These are phyloP conservation scores for Spongilla lacustris DNA, from an alignment of 37 sponge, comb jelly and placozoan genomes.

Conservation along the genomic window DNA sequence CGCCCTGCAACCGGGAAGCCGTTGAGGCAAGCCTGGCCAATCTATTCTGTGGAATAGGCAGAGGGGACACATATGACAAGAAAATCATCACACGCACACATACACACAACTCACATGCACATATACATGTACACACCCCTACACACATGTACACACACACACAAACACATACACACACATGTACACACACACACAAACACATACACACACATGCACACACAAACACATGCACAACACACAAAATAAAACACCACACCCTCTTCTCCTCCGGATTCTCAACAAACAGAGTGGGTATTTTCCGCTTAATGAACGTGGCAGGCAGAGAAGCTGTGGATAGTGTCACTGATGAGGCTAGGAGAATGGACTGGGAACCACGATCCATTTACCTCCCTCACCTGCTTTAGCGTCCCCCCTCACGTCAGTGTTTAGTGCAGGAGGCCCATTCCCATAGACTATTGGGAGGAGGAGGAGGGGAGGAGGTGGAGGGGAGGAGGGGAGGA, in stretches of 20 bases:
- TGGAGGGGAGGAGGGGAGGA: background rate
- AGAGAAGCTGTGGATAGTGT: background rate
- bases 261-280: background rate
- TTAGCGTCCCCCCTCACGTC: background rate
- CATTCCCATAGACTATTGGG: conserved; percentile 30
- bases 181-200: conserved; percentile 28
- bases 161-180: conserved; percentile 24
- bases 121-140: background rate
- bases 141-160: conserved; percentile 12
- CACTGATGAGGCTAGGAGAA: background rate
- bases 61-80: background rate
- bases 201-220: conserved; percentile 22
- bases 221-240: background rate
- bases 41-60: background rate
- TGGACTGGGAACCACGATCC: background rate
- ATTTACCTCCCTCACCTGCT: background rate
- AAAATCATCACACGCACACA: background rate
- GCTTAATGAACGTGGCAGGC: conserved; percentile 33
- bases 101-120: conserved; percentile 9
- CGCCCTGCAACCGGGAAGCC: background rate
- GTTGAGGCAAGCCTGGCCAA: background rate
- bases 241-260: conserved; percentile 17
- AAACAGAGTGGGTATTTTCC: conserved; percentile 12
- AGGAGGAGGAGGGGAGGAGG: background rate
- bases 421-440: background rate